Base-by-base conservation (phyloP, 2,888 invertebrate genomes). In the Lasioglossum morio region DNA sequence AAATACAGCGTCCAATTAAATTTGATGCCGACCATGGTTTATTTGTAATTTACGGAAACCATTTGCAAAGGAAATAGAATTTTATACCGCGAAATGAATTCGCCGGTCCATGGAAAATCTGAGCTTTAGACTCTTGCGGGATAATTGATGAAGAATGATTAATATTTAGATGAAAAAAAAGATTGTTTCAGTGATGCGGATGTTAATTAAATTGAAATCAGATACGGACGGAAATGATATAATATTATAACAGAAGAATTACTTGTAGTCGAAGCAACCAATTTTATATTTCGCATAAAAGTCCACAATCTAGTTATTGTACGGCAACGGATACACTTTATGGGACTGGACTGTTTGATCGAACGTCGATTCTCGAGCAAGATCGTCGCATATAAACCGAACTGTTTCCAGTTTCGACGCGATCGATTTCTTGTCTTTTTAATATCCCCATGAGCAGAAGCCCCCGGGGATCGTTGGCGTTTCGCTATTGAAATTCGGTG, bases 401-500 rank as follows among this genome's bases (percentile, higher is more conserved):
- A 63, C 16, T 19, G 16, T 30, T 63, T 27, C 30, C 27, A 19
- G 30, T 30, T 63, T 30, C 30, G 63, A 3, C 27, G 8, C 2
- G 30, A 30, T 63, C 30, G 63, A 63, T 63, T 63, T 30, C 63
- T 63, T 63, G 63, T 63, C 63, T 63, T 63, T 63, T 63, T 63
- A 63, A 63, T 63, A 30, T 30, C 63, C 30, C 30, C 30, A 30
- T 63, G 16, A 30, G 63, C 30, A 63, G 30, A 30, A 63, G 5
- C 8, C 63, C 16, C 19, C 7, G 3, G 30, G 63, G 69, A 37
- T 69, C 69, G 34, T 69, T 69, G 37, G n/a, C 76, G 34, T 81
- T 88, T 57, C 57, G 37, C 70, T 37, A 43, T 53, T 76, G 77
- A 78, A 75, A 77, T 79, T 70, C 70, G 46, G 30, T n/a, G 43